Evolutionary conservation across 2,797 vertebrate genomes (phyloP), one percentile per base, ranked within the genome.

Genomic region (Lycodopsis pacificus): DNA sequence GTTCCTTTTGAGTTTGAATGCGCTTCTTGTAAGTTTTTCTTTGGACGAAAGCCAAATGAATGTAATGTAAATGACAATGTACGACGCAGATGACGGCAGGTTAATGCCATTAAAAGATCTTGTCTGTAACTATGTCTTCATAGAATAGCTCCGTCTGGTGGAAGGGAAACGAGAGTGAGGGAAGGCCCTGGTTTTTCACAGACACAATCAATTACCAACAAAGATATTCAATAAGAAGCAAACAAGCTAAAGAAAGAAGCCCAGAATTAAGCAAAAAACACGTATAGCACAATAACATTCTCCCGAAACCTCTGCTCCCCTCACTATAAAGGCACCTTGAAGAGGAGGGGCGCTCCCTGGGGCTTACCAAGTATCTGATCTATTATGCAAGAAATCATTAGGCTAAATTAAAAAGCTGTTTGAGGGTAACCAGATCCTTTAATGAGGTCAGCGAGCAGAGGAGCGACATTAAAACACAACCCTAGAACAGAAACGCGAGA

Each of bases 361-460:
- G 90, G 95, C 91, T 91, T 94, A 91, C 91, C 89, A 81, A 93
- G 93, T 94, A 95, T 95, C 95, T 95, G 93, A 94, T 95, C 92
- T 95, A 94, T 94, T 95, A 95, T 95, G 92, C 95, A 93, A 93
- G 94, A 95, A 96, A 95, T 96, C 95, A 95, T 95, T 95, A 95
- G 89, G 94, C 93, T 95, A 95, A 96, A 96, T 96, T 95, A 96
- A 96, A 95, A 96, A 95, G 94, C 95, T 95, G 94, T 96, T 96
- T 95, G 95, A 95, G 93, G 92, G 95, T 95, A 96, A 96, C 94
- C 87, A 86, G 92, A 96, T 93, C 93, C 90, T 95, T 96, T 96
- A 96, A 96, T 96, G 95, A 95, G 95, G 93, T 94, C 94, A 95
- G 93, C 67, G 89, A 95, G 89, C 90, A 77, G 83, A 91, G 85